phyloP scores from a whole-genome alignment of 2,113 vertebrate genomes.

The Thryonomys swinderianus region DNA sequence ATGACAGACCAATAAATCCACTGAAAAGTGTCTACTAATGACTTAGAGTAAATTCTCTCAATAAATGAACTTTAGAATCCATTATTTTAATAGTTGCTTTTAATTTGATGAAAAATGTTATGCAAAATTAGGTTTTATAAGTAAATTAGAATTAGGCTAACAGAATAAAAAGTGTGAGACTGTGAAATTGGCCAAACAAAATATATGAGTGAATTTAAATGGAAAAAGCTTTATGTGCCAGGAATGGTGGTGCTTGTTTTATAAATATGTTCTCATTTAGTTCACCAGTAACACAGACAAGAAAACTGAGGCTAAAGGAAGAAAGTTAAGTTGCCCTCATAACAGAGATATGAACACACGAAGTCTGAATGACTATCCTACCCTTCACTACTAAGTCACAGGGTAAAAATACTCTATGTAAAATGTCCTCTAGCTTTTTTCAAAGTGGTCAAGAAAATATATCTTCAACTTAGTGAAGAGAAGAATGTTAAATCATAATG shows the following conservation, averaged over 20 bases:
- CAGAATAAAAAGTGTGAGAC: neutral
- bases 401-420: neutral
- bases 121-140: neutral
- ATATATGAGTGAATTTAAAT: neutral
- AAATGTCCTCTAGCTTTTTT: neutral
- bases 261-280: neutral
- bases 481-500: neutral
- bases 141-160: neutral
- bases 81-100: neutral
- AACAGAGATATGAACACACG: neutral
- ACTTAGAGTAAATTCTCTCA: neutral
- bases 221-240: neutral
- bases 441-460: neutral
- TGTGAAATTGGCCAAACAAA: neutral
- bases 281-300: neutral
- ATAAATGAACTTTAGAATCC: too few species aligned
- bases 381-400: neutral
- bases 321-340: neutral
- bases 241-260: neutral
- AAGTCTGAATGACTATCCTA: neutral
- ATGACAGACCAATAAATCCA: neutral
- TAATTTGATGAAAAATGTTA: neutral
- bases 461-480: neutral
- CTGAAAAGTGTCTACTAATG: neutral
- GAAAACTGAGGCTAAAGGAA: neutral